These are phyloP conservation scores for Channa argus DNA, from an alignment of 2,113 vertebrate species.

Conservation along the genomic window DNA sequence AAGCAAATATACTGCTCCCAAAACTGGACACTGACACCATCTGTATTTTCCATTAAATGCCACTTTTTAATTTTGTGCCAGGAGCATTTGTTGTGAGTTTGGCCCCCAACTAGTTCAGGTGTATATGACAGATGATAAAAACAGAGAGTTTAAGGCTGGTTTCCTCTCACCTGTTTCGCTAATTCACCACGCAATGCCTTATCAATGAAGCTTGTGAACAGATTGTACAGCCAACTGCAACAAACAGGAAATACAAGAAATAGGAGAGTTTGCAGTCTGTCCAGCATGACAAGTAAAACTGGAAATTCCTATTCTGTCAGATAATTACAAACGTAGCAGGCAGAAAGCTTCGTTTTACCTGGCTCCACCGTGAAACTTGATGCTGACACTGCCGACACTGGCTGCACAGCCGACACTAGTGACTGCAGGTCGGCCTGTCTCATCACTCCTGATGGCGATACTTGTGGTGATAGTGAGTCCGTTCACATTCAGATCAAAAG, in stretches of 20 bases:
- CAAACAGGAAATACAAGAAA: not conserved
- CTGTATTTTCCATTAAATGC: too few species aligned
- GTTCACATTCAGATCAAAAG: slow-evolving; percentile 77
- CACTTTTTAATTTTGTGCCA: too few species aligned
- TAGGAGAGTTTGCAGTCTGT: not conserved
- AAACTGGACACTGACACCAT: not conserved
- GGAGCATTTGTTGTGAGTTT: too few species aligned
- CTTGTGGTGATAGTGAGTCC: slow-evolving; percentile 63
- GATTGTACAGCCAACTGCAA: slow-evolving; percentile 85
- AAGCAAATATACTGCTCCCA: not conserved
- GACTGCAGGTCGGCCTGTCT: slow-evolving; percentile 75
- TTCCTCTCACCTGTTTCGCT: slow-evolving; percentile 75
- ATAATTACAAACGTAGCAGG: not conserved
- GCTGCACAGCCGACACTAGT: slow-evolving; percentile 64
- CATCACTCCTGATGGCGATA: slow-evolving; percentile 71
- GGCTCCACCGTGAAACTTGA: slow-evolving; percentile 81
- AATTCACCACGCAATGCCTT: slow-evolving; percentile 66
- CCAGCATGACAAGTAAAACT: not conserved
- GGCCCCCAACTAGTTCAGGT: too few species aligned
- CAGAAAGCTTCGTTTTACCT: slow-evolving; percentile 65
- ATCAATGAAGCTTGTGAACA: slow-evolving; percentile 69
- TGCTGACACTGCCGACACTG: slow-evolving; percentile 33
- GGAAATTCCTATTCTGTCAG: not conserved
- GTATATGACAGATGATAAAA: too few species aligned
- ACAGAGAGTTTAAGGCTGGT: not conserved